Percentiles rank a stretch among this genome's conserved stretches.
Evolutionary conservation across 1,140 invertebrate genomes (phyloP).

Genomic region (Polypedilum vanderplanki): DNA sequence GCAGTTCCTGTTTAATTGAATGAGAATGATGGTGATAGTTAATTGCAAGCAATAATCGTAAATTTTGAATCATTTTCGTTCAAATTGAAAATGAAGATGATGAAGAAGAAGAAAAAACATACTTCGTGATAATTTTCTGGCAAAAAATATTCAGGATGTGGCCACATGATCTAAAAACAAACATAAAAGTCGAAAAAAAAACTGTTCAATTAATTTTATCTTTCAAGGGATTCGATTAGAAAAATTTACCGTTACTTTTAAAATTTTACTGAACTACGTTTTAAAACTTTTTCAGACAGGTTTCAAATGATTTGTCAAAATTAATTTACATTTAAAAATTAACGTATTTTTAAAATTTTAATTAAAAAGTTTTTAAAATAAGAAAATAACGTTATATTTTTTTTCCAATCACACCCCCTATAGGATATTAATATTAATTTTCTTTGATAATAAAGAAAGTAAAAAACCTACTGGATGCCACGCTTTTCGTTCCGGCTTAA

Average conservation of each 20-base stretch:
- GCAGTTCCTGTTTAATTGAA: slow-evolving; percentile 5
- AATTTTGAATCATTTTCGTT: background rate
- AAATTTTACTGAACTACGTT: background rate
- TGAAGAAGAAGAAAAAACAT: background rate
- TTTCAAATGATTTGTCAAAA: no score
- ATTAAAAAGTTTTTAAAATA: no score
- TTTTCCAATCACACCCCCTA: no score
- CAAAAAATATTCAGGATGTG: slow-evolving; percentile 12
- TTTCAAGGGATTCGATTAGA: background rate
- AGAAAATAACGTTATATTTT: no score
- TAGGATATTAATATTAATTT: no score
- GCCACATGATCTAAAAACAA: background rate
- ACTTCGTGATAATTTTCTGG: slow-evolving; percentile 20
- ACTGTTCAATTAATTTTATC: background rate
- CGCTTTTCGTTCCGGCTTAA: background rate
- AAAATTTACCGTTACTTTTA: background rate
- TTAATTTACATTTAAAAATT: no score
- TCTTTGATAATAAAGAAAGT: no score
- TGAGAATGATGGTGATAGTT: background rate
- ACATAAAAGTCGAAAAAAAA: background rate
- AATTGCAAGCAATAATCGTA: background rate
- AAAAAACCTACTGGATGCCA: background rate
- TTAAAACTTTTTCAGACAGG: no score
- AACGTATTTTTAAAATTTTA: no score
- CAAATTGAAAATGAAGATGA: no score